Base-by-base conservation (phyloP, 2,113 vertebrate species). In the Archilochus colubris region DNA sequence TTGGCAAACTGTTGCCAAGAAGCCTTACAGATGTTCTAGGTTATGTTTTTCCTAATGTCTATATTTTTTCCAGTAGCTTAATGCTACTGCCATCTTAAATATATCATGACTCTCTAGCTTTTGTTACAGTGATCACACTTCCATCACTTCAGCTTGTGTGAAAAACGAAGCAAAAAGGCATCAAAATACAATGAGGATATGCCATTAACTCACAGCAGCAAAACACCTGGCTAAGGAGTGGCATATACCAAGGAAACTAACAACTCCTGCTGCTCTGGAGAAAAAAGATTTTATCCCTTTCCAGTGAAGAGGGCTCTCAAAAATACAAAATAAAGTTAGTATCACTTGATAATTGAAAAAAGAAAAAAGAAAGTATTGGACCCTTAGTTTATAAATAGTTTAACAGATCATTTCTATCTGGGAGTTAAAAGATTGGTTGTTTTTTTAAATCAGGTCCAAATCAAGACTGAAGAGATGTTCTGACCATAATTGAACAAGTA, bases 151-250 rank as follows among this genome's bases (percentile, higher is more conserved):
- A 43, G 66, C 33, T 28, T 28, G 27, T 57, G 28, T 21, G 48
- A 82, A 86, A 95, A 95, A 94, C 1, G 2, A 76, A 87, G 62
- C 33, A 66, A 82, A 89, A 87, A 78, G 40, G 38, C 68, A 84
- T 46, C n/a, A 6, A 21, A 92, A 89, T 73, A 72, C 36, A 85
- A 82, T 2, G 5, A 89, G 46, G 51, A 55, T 48, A 73, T 38
- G 43, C 76, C 74, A 87, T 54, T 57, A 79, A 75, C 22, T 82
- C 58, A 38, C 25, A 81, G 53, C 43, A 95, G 76, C 68, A 77
- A 83, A 94, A 94, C 88, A 96, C 75, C 78, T 89, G 63, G 67
- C 36, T 88, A 92, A 72, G 51, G 50, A 85, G 23, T 38, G 50
- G 76, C 85, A 69, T 40, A 73, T 58, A 92, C 75, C 70, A 85